phyloP scores from a whole-genome alignment of 2,888 invertebrate genomes.

The Odontomyia ornata region DNA sequence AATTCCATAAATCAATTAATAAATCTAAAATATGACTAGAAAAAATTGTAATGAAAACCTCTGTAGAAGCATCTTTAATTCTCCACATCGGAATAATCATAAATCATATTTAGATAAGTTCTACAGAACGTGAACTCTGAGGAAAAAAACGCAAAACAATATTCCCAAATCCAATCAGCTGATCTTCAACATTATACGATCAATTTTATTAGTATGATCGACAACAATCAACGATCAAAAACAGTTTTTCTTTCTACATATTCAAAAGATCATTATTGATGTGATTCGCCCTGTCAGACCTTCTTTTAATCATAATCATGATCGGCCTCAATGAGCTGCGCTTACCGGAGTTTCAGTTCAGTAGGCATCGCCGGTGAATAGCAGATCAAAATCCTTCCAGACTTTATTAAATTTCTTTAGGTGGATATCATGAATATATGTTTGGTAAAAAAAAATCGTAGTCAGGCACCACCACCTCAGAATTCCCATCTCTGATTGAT shows the following conservation, averaged over 20 bases:
- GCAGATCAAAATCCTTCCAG: not conserved
- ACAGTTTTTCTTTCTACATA: slow-evolving; percentile 22
- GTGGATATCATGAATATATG: too few relatives aligned
- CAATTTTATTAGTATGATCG: slow-evolving; percentile 41
- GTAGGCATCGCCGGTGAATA: too few relatives aligned
- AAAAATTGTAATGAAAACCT: not conserved
- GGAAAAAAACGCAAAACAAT: slow-evolving; percentile 12
- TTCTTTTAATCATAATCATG: slow-evolving; percentile 45
- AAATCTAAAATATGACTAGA: not conserved
- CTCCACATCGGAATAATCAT: slow-evolving; percentile 46
- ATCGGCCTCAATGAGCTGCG: slow-evolving; percentile 11
- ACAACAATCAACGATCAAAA: slow-evolving; percentile 45
- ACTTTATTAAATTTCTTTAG: not conserved
- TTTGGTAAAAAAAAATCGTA: too few relatives aligned
- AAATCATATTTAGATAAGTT: slow-evolving; percentile 48
- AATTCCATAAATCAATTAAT: too few relatives aligned
- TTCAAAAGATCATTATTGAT: slow-evolving; percentile 47
- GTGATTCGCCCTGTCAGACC: slow-evolving; percentile 50
- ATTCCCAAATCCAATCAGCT: slow-evolving; percentile 4
- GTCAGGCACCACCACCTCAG: not conserved
- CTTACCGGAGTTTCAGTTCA: too few relatives aligned
- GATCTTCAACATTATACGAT: slow-evolving; percentile 26
- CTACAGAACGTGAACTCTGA: not conserved
- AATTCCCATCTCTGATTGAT: slow-evolving; percentile 10
- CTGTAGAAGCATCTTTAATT: slow-evolving; percentile 46